Base-by-base conservation (phyloP, 2,113 vertebrate genomes). In the Galbula dea region DNA sequence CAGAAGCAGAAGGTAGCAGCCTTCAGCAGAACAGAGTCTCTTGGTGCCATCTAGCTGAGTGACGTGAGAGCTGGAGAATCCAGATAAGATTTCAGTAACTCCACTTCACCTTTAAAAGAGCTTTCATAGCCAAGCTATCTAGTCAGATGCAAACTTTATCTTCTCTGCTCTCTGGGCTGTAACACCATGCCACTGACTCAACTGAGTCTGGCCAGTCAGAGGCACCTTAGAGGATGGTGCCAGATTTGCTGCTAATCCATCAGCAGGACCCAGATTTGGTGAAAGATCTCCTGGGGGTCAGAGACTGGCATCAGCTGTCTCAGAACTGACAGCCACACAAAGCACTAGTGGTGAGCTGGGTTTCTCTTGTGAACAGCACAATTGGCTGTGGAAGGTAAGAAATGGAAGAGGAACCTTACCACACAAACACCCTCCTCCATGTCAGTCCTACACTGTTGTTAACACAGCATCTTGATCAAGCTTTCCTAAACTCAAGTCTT, bases 41-140 rank as follows among this genome's bases (percentile, higher is more conserved):
- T 73, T 86, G 72, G 89, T 94, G 92, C 87, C 86, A 92, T 39
- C 75, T 48, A 91, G 93, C 92, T 88, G 79, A 88, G 43, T 67
- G 88, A 94, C 8, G 10, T 11, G 43, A 88, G 76, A 90, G 85
- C 59, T 71, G 72, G 59, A 86, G 68, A 63, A 74, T 72, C 66
- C 75, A 83, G 46, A 1, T 24, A 62, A 93, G 19, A 83, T 71
- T 88, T 86, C 86, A 86, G 59, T 22, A 77, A 77, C 34, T 41
- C 67, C 34, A 1, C 71, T 76, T 87, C 84, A 86, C 43, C 54
- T 83, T 92, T 30, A 49, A 41, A 58, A 75, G n/a, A 59, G 66
- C 61, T 84, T 51, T 67, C 57, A 68, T 0, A 85, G 74, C 41
- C 62, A 4, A 89, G 89, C 54, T 69, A 52, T 30, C 36, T 46